These are phyloP conservation scores for Drosophila ambigua DNA, from an alignment of 1,140 invertebrate species.

Conservation along the genomic window DNA sequence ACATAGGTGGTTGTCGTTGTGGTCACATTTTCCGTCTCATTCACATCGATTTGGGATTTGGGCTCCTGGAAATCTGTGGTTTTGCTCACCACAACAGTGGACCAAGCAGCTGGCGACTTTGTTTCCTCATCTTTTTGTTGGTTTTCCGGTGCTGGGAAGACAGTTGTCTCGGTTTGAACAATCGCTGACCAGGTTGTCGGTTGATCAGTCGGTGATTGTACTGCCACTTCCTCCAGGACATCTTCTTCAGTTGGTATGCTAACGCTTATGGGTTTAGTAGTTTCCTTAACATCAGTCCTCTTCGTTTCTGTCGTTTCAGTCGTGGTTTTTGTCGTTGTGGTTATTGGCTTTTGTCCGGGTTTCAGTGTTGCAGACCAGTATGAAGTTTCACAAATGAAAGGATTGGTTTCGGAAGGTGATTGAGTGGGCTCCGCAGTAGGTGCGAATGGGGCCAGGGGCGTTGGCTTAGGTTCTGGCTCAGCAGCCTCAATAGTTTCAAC, in stretches of 20 bases:
- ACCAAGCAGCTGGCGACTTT: slow-evolving; percentile 54
- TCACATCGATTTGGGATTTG: slow-evolving; percentile 39
- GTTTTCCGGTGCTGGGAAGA: slow-evolving; percentile 51
- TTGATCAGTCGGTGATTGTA: slow-evolving; percentile 74
- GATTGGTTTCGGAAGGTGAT: slow-evolving; percentile 28
- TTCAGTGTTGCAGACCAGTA: slow-evolving; percentile 80
- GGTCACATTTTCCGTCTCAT: slow-evolving; percentile 21
- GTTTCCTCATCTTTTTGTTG: slow-evolving; percentile 10
- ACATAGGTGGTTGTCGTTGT: slow-evolving; percentile 68
- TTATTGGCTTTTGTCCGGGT: slow-evolving; percentile 38
- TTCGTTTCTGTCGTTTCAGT: slow-evolving; percentile 15
- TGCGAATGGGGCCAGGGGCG: too few species aligned
- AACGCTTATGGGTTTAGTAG: slow-evolving; percentile 33
- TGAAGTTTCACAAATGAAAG: slow-evolving; percentile 75
- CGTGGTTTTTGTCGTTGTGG: not conserved
- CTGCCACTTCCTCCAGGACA: slow-evolving; percentile 49
- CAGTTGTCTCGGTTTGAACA: slow-evolving; percentile 70
- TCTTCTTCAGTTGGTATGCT: slow-evolving; percentile 38
- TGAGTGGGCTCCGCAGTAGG: not conserved
- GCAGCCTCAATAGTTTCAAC: too few species aligned
- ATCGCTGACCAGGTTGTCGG: slow-evolving; percentile 82
- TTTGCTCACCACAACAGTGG: slow-evolving; percentile 71
- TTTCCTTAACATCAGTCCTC: slow-evolving; percentile 12
- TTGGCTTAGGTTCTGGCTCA: too few species aligned
- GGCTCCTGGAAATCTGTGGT: slow-evolving; percentile 76